phyloP scores from a whole-genome alignment of 2,888 invertebrate species.

The Tenodera sinensis region DNA sequence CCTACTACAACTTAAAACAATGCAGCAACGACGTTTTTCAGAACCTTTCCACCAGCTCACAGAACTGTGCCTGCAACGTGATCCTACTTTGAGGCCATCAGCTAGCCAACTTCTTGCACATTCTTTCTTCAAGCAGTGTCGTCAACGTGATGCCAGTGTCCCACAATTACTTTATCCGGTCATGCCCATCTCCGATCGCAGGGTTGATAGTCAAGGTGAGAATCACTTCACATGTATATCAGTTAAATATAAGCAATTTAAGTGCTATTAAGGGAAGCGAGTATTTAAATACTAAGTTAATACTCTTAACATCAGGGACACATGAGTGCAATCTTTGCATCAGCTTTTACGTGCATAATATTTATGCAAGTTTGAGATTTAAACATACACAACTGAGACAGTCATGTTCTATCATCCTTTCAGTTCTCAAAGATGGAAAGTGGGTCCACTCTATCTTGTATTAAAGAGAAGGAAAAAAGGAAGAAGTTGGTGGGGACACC shows the following conservation, averaged over 20 bases:
- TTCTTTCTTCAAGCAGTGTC: slow-evolving; percentile 71
- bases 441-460: too few relatives aligned
- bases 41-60: slow-evolving; percentile 75
- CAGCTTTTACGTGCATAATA: too few relatives aligned
- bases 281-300: too few relatives aligned
- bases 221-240: too few relatives aligned
- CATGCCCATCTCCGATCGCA: slow-evolving; percentile 61
- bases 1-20: slow-evolving; percentile 38
- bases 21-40: slow-evolving; percentile 59
- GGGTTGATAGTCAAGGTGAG: slow-evolving; percentile 51
- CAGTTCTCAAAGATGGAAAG: too few relatives aligned
- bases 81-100: slow-evolving; percentile 65
- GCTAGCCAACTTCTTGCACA: slow-evolving; percentile 67
- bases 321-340: too few relatives aligned
- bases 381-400: too few relatives aligned
- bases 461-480: too few relatives aligned
- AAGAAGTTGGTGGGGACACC: too few relatives aligned
- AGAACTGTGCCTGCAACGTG: slow-evolving; percentile 66
- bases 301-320: too few relatives aligned
- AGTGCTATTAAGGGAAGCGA: not conserved
- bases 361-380: too few relatives aligned
- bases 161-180: slow-evolving; percentile 64
- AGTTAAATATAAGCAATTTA: not conserved
- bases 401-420: too few relatives aligned
- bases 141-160: slow-evolving; percentile 54